Percentiles rank a stretch among this genome's conserved stretches.
Evolutionary conservation across 2,113 vertebrate species (phyloP).

Genomic region (Lycocorax pyrrhopterus): DNA sequence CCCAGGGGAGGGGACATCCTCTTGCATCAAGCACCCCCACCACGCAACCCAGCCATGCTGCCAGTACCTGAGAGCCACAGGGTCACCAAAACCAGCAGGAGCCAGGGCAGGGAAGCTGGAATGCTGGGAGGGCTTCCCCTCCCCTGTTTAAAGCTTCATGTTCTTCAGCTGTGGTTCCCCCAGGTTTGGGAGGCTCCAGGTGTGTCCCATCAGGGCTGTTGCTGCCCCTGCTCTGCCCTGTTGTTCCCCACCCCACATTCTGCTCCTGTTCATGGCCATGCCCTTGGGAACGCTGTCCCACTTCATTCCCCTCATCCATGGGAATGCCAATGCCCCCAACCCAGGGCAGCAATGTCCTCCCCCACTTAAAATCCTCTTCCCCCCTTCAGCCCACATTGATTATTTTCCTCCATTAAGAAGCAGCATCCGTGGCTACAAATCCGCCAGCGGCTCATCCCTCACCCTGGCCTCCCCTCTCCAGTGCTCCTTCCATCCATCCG

Average conservation of each 20-base stretch:
- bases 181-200: fast-evolving
- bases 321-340: fast-evolving
- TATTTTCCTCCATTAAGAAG: not conserved
- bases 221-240: too few species aligned
- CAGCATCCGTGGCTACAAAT: not conserved
- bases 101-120: fast-evolving
- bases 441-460: not conserved
- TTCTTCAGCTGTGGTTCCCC: not conserved
- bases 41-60: fast-evolving
- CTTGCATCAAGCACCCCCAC: not conserved
- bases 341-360: fast-evolving
- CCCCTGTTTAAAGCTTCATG: not conserved
- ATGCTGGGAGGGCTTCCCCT: fast-evolving
- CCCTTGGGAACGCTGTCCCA: fast-evolving
- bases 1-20: not conserved
- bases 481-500: not conserved
- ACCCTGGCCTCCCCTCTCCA: not conserved
- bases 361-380: not conserved
- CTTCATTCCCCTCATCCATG: not conserved
- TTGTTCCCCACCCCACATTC: not conserved
- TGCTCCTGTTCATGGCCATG: not conserved
- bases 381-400: not conserved
- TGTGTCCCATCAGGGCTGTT: not conserved
- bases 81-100: fast-evolving
- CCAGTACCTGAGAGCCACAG: not conserved